A percentile compares a stretch with the other conserved stretches of the same genome.
Conservation (phyloP, 2,113 vertebrate species). For the Ranitomeya imitator region DNA sequence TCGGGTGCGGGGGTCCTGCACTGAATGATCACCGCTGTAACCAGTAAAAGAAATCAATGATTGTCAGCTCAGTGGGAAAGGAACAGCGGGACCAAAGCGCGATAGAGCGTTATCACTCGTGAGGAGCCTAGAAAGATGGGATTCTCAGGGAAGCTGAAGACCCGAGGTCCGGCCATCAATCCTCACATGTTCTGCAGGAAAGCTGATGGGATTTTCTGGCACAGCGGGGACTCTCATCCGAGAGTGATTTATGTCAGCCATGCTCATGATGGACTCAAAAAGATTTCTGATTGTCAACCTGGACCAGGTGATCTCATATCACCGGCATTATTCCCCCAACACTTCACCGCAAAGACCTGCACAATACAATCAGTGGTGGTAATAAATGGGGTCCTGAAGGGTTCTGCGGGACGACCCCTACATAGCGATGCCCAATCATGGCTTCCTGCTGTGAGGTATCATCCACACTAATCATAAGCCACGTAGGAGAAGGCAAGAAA, state of each 20-base stretch:
- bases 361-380: too few relatives aligned
- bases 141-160: not conserved
- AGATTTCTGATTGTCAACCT: too few relatives aligned
- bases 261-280: not conserved
- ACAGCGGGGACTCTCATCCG: not conserved
- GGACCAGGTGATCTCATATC: not conserved
- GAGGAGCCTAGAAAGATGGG: not conserved
- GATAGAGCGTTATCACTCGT: not conserved
- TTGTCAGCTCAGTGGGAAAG: not conserved
- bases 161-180: not conserved
- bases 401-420: too few relatives aligned
- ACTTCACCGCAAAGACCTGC: too few relatives aligned
- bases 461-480: too few relatives aligned
- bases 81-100: not conserved
- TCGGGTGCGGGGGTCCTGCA: not conserved
- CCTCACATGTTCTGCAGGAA: not conserved
- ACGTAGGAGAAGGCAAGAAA: too few relatives aligned
- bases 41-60: not conserved
- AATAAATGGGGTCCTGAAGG: too few relatives aligned
- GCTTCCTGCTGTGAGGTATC: too few relatives aligned
- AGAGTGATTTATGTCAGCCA: not conserved
- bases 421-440: too few relatives aligned
- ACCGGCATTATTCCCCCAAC: not conserved
- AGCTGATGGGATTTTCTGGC: not conserved
- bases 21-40: not conserved